Base-by-base conservation (phyloP, 2,888 invertebrate genomes). In the Lucinisca nassula region DNA sequence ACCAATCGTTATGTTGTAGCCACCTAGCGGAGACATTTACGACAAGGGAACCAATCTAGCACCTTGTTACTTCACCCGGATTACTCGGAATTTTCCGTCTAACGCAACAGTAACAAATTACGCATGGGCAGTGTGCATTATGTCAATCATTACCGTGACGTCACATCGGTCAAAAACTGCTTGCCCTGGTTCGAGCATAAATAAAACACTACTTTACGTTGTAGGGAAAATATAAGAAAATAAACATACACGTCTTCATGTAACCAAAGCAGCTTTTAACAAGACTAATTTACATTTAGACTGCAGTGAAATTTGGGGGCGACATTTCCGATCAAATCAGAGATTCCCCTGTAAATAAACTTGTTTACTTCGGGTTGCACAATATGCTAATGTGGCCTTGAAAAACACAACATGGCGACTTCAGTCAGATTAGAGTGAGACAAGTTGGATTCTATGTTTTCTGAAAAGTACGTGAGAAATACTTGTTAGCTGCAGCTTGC, bases 331-430 rank as follows among this genome's bases (percentile, higher is more conserved):
- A 27, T 27, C n/a, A 27, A 27, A 27, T 27, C 8, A 3, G 8
- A 6, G n/a, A 27, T 24, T 58, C 27, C 14, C 14, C 8, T 12
- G 27, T 58, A n/a, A 58, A 58, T 27, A 12, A 4, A 1, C 1
- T 10, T 58, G 58, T 58, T 58, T 58, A 58, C 27, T 58, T 58
- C n/a, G 2, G 58, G 27, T 58, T 58, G 58, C 58, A 58, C 58
- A 58, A 58, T 58, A 58, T 58, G 58, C 58, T 58, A 58, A 58
- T 58, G 58, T 58, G 58, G 58, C 58, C 58, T 58, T 58, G 58
- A 58, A 79, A 85, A 85, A 74, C 77, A 85, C 77, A 85, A 85
- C 85, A 85, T 85, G 85, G 85, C 85, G 85, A 78, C 85, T 74
- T 77, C 77, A 37, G 67, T 77, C 21, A 27, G 27, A 27, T 58